Percentiles rank a stretch among this genome's conserved stretches.
Conservation (phyloP, 2,888 invertebrate genomes). For the Nysson spinosus region DNA sequence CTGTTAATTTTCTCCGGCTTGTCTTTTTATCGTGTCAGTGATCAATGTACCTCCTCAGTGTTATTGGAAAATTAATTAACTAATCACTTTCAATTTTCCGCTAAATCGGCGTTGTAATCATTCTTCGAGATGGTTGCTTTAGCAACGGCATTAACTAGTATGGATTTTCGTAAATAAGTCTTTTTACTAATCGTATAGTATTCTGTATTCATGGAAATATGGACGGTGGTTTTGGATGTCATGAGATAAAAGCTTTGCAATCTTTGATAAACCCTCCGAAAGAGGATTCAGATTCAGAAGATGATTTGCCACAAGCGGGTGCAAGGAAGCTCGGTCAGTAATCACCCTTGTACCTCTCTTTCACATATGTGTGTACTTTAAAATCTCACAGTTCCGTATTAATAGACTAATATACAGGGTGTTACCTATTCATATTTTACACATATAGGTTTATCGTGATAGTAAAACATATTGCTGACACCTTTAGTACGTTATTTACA, state of each 20-base stretch:
- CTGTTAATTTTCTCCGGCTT: too few relatives aligned
- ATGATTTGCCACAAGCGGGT: constrained; percentile 68
- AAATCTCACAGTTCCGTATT: too few relatives aligned
- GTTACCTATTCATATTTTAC: too few relatives aligned
- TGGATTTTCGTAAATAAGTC: background rate
- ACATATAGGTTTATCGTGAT: too few relatives aligned
- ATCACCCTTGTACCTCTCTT: background rate
- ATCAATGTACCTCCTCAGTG: too few relatives aligned
- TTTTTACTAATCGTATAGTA: background rate
- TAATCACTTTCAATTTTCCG: background rate
- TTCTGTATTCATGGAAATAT: too few relatives aligned
- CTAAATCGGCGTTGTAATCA: background rate
- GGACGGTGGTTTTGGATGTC: constrained; percentile 65
- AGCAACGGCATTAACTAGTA: constrained; percentile 28
- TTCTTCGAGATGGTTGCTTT: constrained; percentile 14
- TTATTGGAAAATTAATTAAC: too few relatives aligned
- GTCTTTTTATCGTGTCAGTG: too few relatives aligned
- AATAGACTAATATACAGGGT: too few relatives aligned
- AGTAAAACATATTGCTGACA: too few relatives aligned
- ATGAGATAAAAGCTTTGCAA: constrained; percentile 69
- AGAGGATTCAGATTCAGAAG: constrained; percentile 69
- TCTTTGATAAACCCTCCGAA: constrained; percentile 65
- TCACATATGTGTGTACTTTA: background rate
- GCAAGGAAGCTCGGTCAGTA: constrained; percentile 66
- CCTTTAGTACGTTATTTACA: too few relatives aligned